These are phyloP conservation scores for Endotricha flammealis DNA, from an alignment of 2,888 invertebrate genomes.

Conservation along the genomic window DNA sequence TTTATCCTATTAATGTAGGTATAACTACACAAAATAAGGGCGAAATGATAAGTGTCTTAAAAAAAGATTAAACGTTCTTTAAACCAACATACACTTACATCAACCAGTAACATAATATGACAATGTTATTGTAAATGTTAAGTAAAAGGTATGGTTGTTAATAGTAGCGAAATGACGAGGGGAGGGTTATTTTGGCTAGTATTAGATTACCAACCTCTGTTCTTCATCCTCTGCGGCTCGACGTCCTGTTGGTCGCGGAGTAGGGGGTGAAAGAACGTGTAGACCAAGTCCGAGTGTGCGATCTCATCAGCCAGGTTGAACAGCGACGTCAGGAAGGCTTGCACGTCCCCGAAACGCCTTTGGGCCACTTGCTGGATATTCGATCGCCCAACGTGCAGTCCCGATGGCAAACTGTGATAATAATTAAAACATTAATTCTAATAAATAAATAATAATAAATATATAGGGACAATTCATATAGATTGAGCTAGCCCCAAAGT, in stretches of 20 bases:
- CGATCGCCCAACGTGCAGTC: slow-evolving; percentile 92
- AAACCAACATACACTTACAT: no score
- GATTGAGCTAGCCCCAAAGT: no score
- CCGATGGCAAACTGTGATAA: slow-evolving; percentile 64
- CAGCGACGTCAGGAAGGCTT: slow-evolving; percentile 90
- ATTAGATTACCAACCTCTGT: slow-evolving; percentile 87
- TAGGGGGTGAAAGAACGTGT: slow-evolving; percentile 98
- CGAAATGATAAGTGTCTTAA: no score
- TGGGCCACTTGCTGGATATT: slow-evolving; percentile 97
- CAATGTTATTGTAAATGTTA: no score
- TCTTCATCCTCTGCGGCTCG: slow-evolving; percentile 86
- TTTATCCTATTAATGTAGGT: no score
- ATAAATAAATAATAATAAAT: not conserved
- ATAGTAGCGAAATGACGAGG: no score
- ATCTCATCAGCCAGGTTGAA: slow-evolving; percentile 95
- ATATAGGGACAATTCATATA: no score
- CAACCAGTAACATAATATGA: no score
- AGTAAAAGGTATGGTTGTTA: no score
- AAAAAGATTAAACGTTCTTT: no score
- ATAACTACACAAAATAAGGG: no score
- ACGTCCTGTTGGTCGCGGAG: slow-evolving; percentile 95
- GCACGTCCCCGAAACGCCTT: slow-evolving; percentile 92
- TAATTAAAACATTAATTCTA: not conserved
- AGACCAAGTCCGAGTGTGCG: slow-evolving; percentile 96
- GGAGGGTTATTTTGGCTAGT: no score